phyloP scores from a whole-genome alignment of 2,888 invertebrate species.

The Neoscelio sp. region DNA sequence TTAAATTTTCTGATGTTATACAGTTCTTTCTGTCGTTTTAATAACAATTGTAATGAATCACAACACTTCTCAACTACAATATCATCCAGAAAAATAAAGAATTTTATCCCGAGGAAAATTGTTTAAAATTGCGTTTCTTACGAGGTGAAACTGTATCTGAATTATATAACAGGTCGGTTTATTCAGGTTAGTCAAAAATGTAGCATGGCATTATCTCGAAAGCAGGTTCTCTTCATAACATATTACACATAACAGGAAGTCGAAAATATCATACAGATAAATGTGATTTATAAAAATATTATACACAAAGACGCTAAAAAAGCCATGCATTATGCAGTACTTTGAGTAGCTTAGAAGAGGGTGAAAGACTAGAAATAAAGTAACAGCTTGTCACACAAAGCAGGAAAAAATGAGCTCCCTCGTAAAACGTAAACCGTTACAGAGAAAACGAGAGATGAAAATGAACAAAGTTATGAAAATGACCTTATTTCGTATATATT shows the following conservation, averaged over 20 bases:
- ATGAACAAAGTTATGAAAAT: slow-evolving; percentile 11
- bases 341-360: slow-evolving; percentile 27
- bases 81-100: background rate
- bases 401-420: slow-evolving; percentile 22
- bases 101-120: background rate
- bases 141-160: background rate
- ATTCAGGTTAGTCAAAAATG: slow-evolving; percentile 47
- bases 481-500: background rate
- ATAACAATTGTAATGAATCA: background rate
- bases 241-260: slow-evolving; percentile 49
- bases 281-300: slow-evolving; percentile 62
- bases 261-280: slow-evolving; percentile 45
- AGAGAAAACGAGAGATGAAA: slow-evolving; percentile 11
- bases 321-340: slow-evolving; percentile 48
- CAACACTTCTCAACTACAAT: background rate
- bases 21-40: no score
- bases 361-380: slow-evolving; percentile 16
- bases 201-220: slow-evolving; percentile 33
- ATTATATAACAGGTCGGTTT: slow-evolving; percentile 19
- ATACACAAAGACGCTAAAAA: slow-evolving; percentile 49
- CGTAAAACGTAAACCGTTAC: slow-evolving; percentile 23
- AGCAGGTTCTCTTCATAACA: slow-evolving; percentile 17
- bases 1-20: background rate
- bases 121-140: background rate
- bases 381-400: slow-evolving; percentile 26